phyloP scores from a whole-genome alignment of 92 coral and sea anemone genomes.

The Anthopleura xanthogrammica region DNA sequence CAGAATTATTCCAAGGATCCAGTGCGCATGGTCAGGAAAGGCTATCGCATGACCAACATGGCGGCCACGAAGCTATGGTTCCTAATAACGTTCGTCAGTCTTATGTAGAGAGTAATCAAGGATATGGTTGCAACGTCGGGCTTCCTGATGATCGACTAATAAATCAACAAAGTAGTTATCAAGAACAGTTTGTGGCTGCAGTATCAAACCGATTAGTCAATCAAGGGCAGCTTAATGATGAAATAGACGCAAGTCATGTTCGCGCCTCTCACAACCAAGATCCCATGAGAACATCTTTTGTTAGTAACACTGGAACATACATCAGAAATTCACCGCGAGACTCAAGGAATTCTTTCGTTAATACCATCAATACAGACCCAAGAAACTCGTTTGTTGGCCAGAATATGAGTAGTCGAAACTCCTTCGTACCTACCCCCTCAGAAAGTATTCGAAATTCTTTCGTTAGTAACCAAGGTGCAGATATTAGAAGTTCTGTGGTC shows the following conservation, averaged over 20 bases:
- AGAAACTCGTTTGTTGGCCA: not conserved
- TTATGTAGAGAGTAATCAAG: not conserved
- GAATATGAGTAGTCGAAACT: not conserved
- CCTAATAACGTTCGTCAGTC: not conserved
- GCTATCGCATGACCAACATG: conserved; percentile 3
- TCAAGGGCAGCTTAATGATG: conserved; percentile 2
- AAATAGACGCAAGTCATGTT: conserved; percentile 17
- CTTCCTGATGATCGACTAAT: not conserved
- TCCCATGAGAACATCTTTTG: conserved; percentile 10
- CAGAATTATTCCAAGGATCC: not conserved
- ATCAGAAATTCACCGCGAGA: not conserved
- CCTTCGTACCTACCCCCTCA: conserved; percentile 57
- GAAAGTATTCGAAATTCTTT: conserved; percentile 37
- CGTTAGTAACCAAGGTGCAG: conserved; percentile 4
- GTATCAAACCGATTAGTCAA: not conserved
- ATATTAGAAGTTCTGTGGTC: not conserved
- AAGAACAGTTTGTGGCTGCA: conserved; percentile 11
- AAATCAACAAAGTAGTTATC: not conserved
- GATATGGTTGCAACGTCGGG: not conserved
- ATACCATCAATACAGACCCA: not conserved
- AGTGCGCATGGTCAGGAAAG: not conserved
- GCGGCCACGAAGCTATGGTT: not conserved
- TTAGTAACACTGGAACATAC: not conserved
- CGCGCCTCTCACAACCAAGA: conserved; percentile 13
- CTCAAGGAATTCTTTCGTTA: not conserved